Base-by-base conservation (phyloP, 2,797 vertebrate genomes). In the Neosilurus mollespiculum region DNA sequence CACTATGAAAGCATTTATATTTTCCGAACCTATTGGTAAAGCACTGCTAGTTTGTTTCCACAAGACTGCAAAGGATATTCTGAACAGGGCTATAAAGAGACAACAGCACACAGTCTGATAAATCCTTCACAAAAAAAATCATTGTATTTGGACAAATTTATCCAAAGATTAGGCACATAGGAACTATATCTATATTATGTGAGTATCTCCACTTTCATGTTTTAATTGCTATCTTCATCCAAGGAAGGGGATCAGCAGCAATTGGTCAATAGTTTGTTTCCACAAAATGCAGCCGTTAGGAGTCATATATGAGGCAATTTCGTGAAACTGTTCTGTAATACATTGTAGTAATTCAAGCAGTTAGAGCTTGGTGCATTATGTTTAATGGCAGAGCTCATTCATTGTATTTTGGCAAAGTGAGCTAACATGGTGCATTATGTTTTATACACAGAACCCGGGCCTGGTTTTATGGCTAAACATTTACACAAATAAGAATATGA, bases 361-460 rank as follows among this genome's bases (percentile, higher is more conserved):
- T 5, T 78, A 22, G 37, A 66, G 37, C 12, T 26, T 72, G 24
- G 10, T 43, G 34, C 22, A 82, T 66, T 83, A 67, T 61, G 37
- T 67, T 75, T 24, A 70, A 81, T 80, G 69, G 26, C 81, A 75
- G 15, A 76, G 67, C 24, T 14, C 51, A 14, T 53, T 58, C 37
- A 30, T 26, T 7, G 20, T 30, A 73, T 65, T 26, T 37, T 14
- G 10, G 10, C 6, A 59, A 37, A 22, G 18, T 22, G 30, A 72
- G n/a, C 49, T 72, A 26, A 51, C 43, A 37, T n/a, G 30, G 78
- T 34, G 62, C 20, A 37, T 26, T 20, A 62, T n/a, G 20, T 82
- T 43, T 82, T 54, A 72, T 53, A 26, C n/a, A 54, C 49, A 37
- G 54, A 76, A 59, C 9, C 51, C 18, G 51, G 6, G 8, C 24